Conservation (phyloP, 2,888 invertebrate genomes). For the Cerceris rybyensis region DNA sequence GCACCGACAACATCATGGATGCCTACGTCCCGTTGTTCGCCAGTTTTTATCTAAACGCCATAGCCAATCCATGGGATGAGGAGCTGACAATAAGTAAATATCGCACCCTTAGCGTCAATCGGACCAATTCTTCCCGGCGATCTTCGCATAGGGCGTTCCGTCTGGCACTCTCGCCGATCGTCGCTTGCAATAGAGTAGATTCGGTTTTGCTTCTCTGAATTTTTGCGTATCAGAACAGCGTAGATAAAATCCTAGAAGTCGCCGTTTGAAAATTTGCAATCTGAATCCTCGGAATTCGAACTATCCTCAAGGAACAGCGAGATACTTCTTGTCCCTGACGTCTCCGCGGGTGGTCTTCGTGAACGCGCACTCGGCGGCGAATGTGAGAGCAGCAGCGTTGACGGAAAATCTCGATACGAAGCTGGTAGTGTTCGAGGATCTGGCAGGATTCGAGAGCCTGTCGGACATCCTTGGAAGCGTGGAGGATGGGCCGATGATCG, state of each 20-base stretch:
- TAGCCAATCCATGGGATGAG: constrained; percentile 70
- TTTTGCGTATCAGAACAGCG: too few relatives aligned
- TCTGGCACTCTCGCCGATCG: too few relatives aligned
- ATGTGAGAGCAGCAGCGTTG: constrained; percentile 42
- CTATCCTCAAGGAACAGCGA: constrained; percentile 54
- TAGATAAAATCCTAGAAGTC: too few relatives aligned
- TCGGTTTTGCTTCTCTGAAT: too few relatives aligned
- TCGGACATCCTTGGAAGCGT: constrained; percentile 11
- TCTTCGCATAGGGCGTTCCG: too few relatives aligned
- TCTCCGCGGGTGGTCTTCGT: constrained; percentile 71
- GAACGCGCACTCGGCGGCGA: constrained; percentile 40
- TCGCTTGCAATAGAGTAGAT: too few relatives aligned
- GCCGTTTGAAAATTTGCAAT: too few relatives aligned
- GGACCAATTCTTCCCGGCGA: background rate
- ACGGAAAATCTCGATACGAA: constrained; percentile 49
- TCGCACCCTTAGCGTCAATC: background rate
- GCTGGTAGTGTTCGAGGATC: constrained; percentile 64
- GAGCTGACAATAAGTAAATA: constrained; percentile 59
- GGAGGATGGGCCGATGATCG: constrained; percentile 6
- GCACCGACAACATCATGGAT: constrained; percentile 69
- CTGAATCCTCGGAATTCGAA: too few relatives aligned
- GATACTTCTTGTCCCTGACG: constrained; percentile 62
- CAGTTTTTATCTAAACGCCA: constrained; percentile 65
- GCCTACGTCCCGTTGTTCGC: constrained; percentile 67
- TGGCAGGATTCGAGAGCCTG: constrained; percentile 43